Percentiles rank a stretch among this genome's conserved stretches.
These are phyloP conservation scores for Synergus itoensis DNA, from an alignment of 2,888 invertebrate species.

Conservation along the genomic window DNA sequence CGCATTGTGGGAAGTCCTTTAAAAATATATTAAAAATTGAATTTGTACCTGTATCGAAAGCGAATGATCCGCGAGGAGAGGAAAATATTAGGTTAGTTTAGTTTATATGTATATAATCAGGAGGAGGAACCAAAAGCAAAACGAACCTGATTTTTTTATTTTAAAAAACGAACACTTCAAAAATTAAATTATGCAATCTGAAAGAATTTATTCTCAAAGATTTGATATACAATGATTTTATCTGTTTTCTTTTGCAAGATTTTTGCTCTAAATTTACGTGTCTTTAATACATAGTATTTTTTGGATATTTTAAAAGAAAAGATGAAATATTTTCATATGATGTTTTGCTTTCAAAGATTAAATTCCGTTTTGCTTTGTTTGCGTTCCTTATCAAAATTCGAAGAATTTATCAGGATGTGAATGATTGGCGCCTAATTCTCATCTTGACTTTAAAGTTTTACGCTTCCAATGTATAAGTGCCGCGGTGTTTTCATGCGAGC, in stretches of 20 bases:
- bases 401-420: conserved; percentile 16
- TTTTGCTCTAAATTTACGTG: background rate
- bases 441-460: conserved; percentile 30
- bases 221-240: conserved; percentile 10
- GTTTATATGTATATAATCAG: conserved; percentile 1
- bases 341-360: background rate
- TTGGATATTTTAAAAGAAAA: background rate
- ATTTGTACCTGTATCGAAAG: conserved; percentile 72
- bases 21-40: conserved; percentile 46
- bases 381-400: conserved; percentile 18
- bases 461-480: conserved; percentile 15
- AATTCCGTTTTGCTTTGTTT: conserved; percentile 12
- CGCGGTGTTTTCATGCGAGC: conserved; percentile 22
- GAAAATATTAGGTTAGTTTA: conserved; percentile 49
- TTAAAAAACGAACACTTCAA: background rate
- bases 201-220: background rate
- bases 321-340: background rate
- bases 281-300: background rate
- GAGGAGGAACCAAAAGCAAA: conserved; percentile 25
- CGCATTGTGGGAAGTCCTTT: conserved; percentile 47
- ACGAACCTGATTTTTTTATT: conserved; percentile 6
- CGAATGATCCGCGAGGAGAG: conserved; percentile 60
- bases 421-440: conserved; percentile 40
- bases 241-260: background rate
- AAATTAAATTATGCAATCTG: background rate